Evolutionary conservation across 1,140 invertebrate species (phyloP), one percentile per base, ranked within the genome.

Genomic region (Macrobrachium rosenbergii): DNA sequence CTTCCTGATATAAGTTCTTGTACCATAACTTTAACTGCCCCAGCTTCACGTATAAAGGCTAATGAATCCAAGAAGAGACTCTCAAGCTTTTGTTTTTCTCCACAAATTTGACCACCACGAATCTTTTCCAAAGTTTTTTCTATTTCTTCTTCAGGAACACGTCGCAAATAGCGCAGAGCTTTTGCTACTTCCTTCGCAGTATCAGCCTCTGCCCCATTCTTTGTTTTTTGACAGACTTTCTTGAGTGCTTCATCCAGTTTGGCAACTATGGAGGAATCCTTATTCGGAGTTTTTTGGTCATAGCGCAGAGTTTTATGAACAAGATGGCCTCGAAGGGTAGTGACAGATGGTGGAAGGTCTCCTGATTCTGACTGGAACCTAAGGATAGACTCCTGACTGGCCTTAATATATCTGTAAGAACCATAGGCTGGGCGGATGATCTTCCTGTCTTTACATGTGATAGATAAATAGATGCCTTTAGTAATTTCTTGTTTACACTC

Each of bases 371-470:
- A 72, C 14, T 28, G 91, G 58, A 72, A 75, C 19, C 58, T 45
- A 11, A 84, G 69, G 43, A 43, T 19, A 23, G 69, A 84, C 17
- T 73, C 45, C 52, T 84, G 82, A 37, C 43, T 58, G 16, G 82
- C 82, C 45, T 37, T 17, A 12, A 84, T 72, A 60, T 72, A 84
- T 58, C n/a, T 84, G 12, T 58, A 23, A 19, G 60, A n/a, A 12
- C 82, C 82, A 21, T 73, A 73, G 6, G 76, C 76, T 21, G 82
- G 82, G 14, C 58, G 59, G 58, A 84, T 60, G 43, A 76, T 62
- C n/a, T 75, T 84, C 52, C 75, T 28, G 19, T 84, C 82, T 14
- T 16, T 10, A 43, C 82, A 84, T 21, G 43, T 84, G 52, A 84
- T 76, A 45, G 37, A 37, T 6, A 23, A 73, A n/a, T 76, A 75